Conservation (phyloP, 2,113 vertebrate genomes). For the Turnix velox region DNA sequence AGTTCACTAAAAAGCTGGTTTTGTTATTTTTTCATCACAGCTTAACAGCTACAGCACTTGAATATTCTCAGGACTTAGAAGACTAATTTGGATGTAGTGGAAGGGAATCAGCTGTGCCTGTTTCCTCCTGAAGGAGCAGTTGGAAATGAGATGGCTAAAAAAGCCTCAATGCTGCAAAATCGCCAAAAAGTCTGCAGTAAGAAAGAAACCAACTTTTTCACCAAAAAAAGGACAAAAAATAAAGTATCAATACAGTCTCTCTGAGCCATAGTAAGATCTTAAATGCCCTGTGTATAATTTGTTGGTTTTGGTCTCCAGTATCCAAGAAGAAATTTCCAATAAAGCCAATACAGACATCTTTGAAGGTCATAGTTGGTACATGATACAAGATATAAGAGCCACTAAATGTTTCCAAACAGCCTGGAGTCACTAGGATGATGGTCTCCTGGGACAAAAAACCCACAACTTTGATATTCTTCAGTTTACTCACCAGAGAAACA, state of each 20-base stretch:
- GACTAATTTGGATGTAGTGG: not conserved
- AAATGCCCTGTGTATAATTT: not conserved
- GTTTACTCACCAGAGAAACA: slow-evolving; percentile 22
- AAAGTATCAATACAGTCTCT: not conserved
- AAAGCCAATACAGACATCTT: slow-evolving; percentile 10
- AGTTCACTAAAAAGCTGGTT: not conserved
- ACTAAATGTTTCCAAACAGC: slow-evolving; percentile 61
- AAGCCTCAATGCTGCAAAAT: not conserved
- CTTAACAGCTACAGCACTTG: not conserved
- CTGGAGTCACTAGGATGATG: not conserved
- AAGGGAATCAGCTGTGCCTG: not conserved
- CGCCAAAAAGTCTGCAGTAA: not conserved
- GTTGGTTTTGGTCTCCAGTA: not conserved
- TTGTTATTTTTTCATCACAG: not conserved
- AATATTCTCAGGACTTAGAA: rapidly evolving
- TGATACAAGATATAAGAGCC: slow-evolving; percentile 36
- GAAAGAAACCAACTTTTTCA: not conserved
- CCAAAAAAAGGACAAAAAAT: not conserved
- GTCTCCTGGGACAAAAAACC: slow-evolving; percentile 11
- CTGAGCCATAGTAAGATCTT: not conserved
- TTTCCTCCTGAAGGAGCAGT: not conserved
- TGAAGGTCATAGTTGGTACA: slow-evolving; percentile 14
- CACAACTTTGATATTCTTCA: not conserved
- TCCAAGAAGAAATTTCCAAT: not conserved
- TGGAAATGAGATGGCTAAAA: rapidly evolving